Evolutionary conservation across 2,888 invertebrate species (phyloP), one percentile per base, ranked within the genome.

Genomic region (Pachycephus smyrnensis): DNA sequence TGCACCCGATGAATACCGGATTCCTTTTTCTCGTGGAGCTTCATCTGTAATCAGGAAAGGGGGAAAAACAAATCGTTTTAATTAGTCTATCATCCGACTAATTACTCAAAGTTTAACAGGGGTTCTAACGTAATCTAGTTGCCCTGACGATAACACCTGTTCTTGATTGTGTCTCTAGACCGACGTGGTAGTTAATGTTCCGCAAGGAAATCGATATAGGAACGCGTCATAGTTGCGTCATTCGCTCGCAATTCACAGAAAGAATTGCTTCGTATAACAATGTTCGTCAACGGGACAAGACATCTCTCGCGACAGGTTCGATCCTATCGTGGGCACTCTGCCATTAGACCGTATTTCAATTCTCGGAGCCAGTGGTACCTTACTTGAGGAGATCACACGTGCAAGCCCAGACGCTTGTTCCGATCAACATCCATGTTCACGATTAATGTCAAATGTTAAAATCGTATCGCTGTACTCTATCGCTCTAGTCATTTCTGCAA

Each of bases 1-100:
- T 93, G 93, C 79, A 94, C 92, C 80, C 92, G 91, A 88, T 94
- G 93, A 73, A 94, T 92, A 15, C 88, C 89, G n/a, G 90, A 87
- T 79, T 91, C 90, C 76, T 90, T 91, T 69, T 91, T 91, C 83
- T 91, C 91, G 86, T 90, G 90, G 23, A 91, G 88, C 86, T 91
- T 91, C 91, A 91, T 91, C 89, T 89, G 86, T 0, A 89, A 55
- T 55, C 40, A 55, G 31, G 30, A 0, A 71, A 88, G 75, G 73
- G 68, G 37, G 71, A 76, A 74, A 23, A 80, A 32, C 30, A 82
- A 77, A 31, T 55, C 23, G 9, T 23, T 55, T 55, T 23, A 55
- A 23, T 55, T 55, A 55, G 23, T 23, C 0, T 23, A 55, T 55
- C 40, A 23, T 55, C 40, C 40, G 23, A 55, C 40, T 55, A 55